These are phyloP conservation scores for Seriola quinqueradiata DNA, from an alignment of 2,113 vertebrate species.

Conservation along the genomic window DNA sequence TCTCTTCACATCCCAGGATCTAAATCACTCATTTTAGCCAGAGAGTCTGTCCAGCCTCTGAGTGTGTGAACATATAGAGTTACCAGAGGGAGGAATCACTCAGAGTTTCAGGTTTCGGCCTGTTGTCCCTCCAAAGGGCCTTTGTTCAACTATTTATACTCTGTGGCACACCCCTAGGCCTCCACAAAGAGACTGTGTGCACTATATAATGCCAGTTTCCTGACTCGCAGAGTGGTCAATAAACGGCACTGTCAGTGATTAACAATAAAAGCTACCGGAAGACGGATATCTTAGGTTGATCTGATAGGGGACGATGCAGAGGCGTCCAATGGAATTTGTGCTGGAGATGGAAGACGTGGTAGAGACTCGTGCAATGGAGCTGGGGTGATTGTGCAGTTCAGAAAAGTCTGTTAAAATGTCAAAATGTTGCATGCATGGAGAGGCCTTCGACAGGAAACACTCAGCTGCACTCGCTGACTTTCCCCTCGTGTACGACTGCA, in stretches of 20 bases:
- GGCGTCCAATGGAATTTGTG: slow-evolving; percentile 15
- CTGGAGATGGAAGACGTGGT: slow-evolving; percentile 44
- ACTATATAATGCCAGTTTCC: background rate
- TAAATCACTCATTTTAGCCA: background rate
- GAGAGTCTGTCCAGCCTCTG: background rate
- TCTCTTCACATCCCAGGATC: slow-evolving; percentile 13
- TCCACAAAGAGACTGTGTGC: slow-evolving; percentile 15
- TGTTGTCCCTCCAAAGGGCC: slow-evolving; percentile 42
- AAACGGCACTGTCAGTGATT: slow-evolving; percentile 11
- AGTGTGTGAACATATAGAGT: slow-evolving; percentile 36
- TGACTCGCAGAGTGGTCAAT: background rate
- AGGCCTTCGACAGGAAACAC: background rate
- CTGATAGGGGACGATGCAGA: background rate
- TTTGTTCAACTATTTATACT: slow-evolving; percentile 74
- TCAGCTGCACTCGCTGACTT: background rate
- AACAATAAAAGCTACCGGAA: slow-evolving; percentile 26
- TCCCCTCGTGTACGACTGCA: background rate
- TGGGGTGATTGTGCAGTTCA: background rate
- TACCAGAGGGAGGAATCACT: slow-evolving; percentile 53
- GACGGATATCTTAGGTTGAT: slow-evolving; percentile 22
- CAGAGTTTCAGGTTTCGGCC: slow-evolving; percentile 62
- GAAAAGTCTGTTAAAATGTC: slow-evolving; percentile 7
- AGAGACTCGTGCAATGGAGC: slow-evolving; percentile 3
- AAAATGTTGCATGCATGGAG: background rate
- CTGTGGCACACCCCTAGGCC: slow-evolving; percentile 12